Conservation (phyloP, 2,888 invertebrate species). For the Rhopalosiphum nymphaeae region DNA sequence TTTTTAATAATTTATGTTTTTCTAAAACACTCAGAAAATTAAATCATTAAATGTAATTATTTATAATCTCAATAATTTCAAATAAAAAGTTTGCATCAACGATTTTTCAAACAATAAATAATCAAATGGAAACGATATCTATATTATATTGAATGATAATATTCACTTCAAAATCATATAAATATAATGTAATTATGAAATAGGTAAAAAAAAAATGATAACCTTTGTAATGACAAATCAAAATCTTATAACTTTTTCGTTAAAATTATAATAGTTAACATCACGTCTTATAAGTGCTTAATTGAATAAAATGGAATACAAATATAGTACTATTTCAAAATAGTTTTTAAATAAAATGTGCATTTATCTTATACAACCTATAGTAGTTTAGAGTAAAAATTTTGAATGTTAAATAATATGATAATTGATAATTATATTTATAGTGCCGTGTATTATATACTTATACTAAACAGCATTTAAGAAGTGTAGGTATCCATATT, state of each 20-base stretch:
- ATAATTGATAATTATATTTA: not conserved
- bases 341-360: not conserved
- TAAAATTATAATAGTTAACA: not conserved
- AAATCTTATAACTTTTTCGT: not conserved
- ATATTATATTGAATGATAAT: not conserved
- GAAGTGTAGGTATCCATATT: not conserved
- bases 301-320: not conserved
- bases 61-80: too few species aligned
- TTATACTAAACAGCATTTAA: not conserved
- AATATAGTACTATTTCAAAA: not conserved
- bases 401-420: slow-evolving; percentile 6
- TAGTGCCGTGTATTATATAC: not conserved
- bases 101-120: not conserved
- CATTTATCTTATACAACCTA: not conserved
- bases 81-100: too few species aligned
- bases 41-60: too few species aligned
- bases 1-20: too few species aligned
- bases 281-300: not conserved
- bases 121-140: not conserved
- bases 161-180: not conserved
- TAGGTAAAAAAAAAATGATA: not conserved
- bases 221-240: not conserved
- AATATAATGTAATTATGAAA: not conserved
- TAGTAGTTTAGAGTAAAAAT: not conserved
- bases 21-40: too few species aligned